phyloP scores from a whole-genome alignment of 2,888 invertebrate species.

The Galerucella nymphaeae region DNA sequence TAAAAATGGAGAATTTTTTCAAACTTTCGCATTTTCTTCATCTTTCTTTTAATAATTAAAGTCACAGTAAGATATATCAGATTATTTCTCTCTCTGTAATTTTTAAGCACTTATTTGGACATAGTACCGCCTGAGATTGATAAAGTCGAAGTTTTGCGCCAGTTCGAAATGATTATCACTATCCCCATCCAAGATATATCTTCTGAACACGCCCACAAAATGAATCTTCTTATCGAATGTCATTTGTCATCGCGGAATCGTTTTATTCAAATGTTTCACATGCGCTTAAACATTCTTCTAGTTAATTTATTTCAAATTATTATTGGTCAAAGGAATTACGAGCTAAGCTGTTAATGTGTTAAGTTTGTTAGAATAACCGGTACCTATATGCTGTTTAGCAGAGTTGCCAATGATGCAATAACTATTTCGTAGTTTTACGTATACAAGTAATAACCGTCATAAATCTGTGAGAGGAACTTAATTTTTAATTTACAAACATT shows the following conservation, averaged over 20 bases:
- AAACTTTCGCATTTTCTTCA: no score
- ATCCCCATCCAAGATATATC: slow-evolving; percentile 21
- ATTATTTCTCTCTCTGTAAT: no score
- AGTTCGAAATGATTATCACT: slow-evolving; percentile 12
- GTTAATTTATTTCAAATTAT: slow-evolving; percentile 9
- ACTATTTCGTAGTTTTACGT: background rate
- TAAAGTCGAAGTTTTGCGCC: slow-evolving; percentile 9
- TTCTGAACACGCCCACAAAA: slow-evolving; percentile 26
- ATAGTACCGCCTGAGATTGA: background rate
- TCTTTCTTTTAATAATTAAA: no score
- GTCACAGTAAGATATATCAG: no score
- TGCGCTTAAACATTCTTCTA: slow-evolving; percentile 1
- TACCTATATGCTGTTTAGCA: background rate
- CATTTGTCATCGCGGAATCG: slow-evolving; percentile 15
- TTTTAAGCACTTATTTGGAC: background rate
- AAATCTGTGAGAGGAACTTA: background rate
- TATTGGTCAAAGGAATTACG: slow-evolving; percentile 14
- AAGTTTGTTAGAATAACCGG: background rate
- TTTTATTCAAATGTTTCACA: slow-evolving; percentile 18
- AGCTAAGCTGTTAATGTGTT: slow-evolving; percentile 4
- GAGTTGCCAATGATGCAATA: background rate
- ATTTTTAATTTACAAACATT: no score
- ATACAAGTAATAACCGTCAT: background rate
- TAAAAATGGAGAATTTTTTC: no score
- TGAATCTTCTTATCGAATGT: slow-evolving; percentile 19